Evolutionary conservation across 35 echinoderm and acorn worm genomes (phyloP), one percentile per base, ranked within the genome.

Genomic region (Acanthaster planci): DNA sequence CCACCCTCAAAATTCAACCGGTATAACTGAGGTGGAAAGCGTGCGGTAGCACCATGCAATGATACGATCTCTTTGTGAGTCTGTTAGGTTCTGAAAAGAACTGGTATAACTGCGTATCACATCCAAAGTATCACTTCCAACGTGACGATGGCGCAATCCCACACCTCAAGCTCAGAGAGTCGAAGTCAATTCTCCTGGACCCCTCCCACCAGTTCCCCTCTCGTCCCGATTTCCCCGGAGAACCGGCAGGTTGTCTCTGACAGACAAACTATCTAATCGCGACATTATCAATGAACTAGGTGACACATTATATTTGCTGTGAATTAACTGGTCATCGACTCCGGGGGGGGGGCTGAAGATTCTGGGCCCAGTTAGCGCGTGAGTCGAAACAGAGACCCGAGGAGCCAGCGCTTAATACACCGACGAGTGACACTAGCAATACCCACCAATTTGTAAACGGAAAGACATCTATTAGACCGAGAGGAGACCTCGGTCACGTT

Each of bases 341-440:
- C 64, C 64, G 18, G 23, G 64, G 64, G 64, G 34, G 26, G 14
- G 64, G 30, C 21, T 34, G 34, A 26, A 0, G 57, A 7, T 15
- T 6, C 42, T 12, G 42, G 42, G 42, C 42, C 42, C 42, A 47
- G 42, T 47, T 47, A 47, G 64, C 26, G 26, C 8, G 26, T 72
- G 64, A 72, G 64, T 31, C 26, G 64, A 34, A 72, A 72, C 64
- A 72, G 64, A 72, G 64, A 72, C 34, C 15, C 30, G 29, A 72
- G 64, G 64, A 72, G 64, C 64, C 64, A 72, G 64, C 34, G 64
- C 15, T 72, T 72, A 72, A 72, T 72, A 72, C 64, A 2, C 64
- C 64, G 64, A 72, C 64, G 64, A 72, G 64, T 72, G 64, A 72
- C 64, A 72, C 64, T 31, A 72, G 64, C 64, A 72, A 72, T 72